phyloP scores from a whole-genome alignment of 2,113 vertebrate species.

The Lucifuga dentata region DNA sequence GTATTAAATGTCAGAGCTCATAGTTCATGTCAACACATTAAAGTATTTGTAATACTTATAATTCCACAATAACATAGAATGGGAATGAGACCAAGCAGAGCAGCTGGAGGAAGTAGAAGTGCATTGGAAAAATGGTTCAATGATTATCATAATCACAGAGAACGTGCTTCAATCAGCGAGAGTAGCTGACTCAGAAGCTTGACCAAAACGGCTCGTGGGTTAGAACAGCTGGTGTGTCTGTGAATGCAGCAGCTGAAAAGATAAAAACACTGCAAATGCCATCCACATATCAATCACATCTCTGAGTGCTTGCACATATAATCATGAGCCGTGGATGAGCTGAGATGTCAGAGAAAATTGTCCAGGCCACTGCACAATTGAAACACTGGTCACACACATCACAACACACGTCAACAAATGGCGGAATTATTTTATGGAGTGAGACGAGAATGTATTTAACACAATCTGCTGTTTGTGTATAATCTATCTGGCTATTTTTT shows the following conservation, averaged over 20 bases:
- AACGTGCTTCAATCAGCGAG: slow-evolving; percentile 44
- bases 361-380: slow-evolving; percentile 42
- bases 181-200: slow-evolving; percentile 50
- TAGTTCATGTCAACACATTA: too few species aligned
- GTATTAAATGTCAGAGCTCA: not conserved
- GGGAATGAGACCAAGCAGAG: slow-evolving; percentile 36
- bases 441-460: slow-evolving; percentile 35
- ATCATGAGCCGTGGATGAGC: slow-evolving; percentile 38
- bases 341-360: slow-evolving; percentile 44
- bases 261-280: slow-evolving; percentile 15
- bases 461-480: slow-evolving; percentile 23
- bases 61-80: slow-evolving; percentile 29
- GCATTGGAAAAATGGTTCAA: slow-evolving; percentile 20
- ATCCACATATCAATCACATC: slow-evolving; percentile 47
- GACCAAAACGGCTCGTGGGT: slow-evolving; percentile 47
- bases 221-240: slow-evolving; percentile 42
- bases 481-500: slow-evolving; percentile 43
- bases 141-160: slow-evolving; percentile 68
- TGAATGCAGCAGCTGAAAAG: slow-evolving; percentile 44
- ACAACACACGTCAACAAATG: slow-evolving; percentile 15
- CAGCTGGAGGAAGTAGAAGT: slow-evolving; percentile 57
- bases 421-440: slow-evolving; percentile 23
- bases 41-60: slow-evolving; percentile 14
- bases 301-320: slow-evolving; percentile 36
- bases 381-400: slow-evolving; percentile 32